Conservation (phyloP, 1,140 invertebrate species). For the Papilio xuthus region DNA sequence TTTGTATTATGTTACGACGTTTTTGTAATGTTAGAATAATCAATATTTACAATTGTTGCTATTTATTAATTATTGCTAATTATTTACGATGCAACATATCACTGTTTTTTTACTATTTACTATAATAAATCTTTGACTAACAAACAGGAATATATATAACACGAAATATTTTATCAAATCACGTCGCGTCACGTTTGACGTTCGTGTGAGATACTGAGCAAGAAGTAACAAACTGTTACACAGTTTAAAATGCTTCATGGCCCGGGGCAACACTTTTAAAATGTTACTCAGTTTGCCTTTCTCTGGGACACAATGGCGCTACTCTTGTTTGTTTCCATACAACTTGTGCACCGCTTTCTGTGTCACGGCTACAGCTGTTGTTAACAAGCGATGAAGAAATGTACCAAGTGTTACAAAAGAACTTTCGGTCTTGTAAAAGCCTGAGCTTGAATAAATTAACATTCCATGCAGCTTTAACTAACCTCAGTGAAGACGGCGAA, state of each 20-base stretch:
- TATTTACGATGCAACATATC: too few species aligned
- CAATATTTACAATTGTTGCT: not conserved
- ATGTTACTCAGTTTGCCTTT: not conserved
- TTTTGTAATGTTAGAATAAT: not conserved
- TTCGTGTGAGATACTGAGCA: not conserved
- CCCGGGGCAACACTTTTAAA: not conserved
- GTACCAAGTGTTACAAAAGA: slow-evolving; percentile 12
- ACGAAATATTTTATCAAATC: not conserved
- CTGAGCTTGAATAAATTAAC: slow-evolving; percentile 9
- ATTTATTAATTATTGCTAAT: too few species aligned
- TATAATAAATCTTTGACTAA: too few species aligned
- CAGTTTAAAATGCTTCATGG: not conserved
- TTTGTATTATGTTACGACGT: not conserved
- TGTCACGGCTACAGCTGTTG: slow-evolving; percentile 13
- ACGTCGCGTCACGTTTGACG: not conserved
- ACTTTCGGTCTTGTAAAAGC: slow-evolving; percentile 17
- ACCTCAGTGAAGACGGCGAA: not conserved
- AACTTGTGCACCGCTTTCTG: slow-evolving; percentile 3
- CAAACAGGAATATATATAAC: too few species aligned
- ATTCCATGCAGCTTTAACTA: not conserved
- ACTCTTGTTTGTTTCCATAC: not conserved
- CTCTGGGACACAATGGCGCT: slow-evolving; percentile 11
- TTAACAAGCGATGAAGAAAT: not conserved
- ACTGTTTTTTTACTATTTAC: too few species aligned
- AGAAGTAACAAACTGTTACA: not conserved